Base-by-base conservation (phyloP, 2,113 vertebrate species). In the Indicator indicator region DNA sequence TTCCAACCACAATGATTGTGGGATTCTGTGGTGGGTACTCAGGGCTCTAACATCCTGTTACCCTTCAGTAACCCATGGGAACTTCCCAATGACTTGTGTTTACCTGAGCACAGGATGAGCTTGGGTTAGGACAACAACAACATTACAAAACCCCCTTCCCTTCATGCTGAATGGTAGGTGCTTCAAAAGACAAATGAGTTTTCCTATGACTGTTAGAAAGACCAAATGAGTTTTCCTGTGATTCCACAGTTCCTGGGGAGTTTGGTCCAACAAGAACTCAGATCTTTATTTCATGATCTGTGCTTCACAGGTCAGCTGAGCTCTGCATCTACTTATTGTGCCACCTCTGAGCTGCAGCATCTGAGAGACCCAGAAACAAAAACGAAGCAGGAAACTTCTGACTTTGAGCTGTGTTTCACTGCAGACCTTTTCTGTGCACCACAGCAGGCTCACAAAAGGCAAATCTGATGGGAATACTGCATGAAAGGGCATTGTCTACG, bases 1-100 rank as follows among this genome's bases (percentile, higher is more conserved):
- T 52, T 52, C 50, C 50, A 52, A 26, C 23, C 23, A 48, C 46
- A 20, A 19, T 23, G 48, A 26, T 13, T 52, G 23, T 52, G 50
- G 24, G 50, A 6, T 52, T 24, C 23, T 24, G 12, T 8, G 11
- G 18, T 7, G 26, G 12, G 27, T 0, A 1, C 36, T 40, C 24
- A 60, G 9, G n/a, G n/a, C 8, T 23, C 36, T 77, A 2, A 26
- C 5, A 46, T 1, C 14, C 30, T 56, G 4, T 1, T 64, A 33
- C 4, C 38, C 76, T 73, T 12, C 33, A 44, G 7, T 59, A 65
- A 46, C 5, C 32, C 2, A 0, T 16, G 4, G 10, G 8, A 77
- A 6, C 12, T 60, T 65, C 54, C 26, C 28, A 69, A 3, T 28
- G 4, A 42, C 33, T 83, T 26, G 0, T 9, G 21, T 42, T 69